Evolutionary conservation across 2,797 vertebrate genomes (phyloP).

Genomic region (Coccyzus lansbergi): DNA sequence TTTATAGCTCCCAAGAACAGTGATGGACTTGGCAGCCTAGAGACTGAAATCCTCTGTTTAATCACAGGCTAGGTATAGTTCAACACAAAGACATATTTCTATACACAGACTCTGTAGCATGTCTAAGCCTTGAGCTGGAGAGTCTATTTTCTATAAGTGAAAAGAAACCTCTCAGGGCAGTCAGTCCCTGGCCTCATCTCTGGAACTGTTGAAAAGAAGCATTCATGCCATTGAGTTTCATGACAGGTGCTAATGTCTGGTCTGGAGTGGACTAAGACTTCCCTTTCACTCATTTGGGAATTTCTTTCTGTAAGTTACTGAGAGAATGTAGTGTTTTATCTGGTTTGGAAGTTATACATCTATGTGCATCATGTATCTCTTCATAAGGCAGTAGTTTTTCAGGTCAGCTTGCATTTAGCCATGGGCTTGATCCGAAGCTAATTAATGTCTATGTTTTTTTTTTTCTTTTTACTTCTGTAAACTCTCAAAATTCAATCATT

Average conservation of each 20-base stretch:
- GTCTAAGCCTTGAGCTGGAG: conserved; percentile 1
- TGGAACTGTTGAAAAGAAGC: background rate
- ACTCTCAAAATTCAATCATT: background rate
- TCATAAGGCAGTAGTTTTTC: background rate
- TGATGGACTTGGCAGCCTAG: conserved; percentile 44
- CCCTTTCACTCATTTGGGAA: background rate
- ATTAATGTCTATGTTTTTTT: background rate
- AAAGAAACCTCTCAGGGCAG: background rate
- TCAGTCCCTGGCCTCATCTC: background rate
- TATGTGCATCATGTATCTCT: background rate
- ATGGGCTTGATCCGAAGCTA: background rate
- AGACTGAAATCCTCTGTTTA: conserved; percentile 61
- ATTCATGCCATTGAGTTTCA: background rate
- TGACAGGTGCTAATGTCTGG: background rate
- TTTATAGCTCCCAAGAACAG: conserved; percentile 10
- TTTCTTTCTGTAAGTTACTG: background rate
- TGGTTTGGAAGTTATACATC: background rate
- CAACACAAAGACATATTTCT: conserved; percentile 24
- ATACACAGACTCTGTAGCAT: background rate
- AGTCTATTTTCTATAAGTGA: background rate
- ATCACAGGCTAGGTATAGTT: conserved; percentile 35
- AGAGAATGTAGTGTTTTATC: background rate
- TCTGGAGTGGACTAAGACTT: background rate
- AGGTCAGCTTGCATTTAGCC: background rate
- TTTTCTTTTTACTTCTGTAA: background rate